These are phyloP conservation scores for Gymnobelideus leadbeateri DNA, from an alignment of 2,113 vertebrate genomes.

Conservation along the genomic window DNA sequence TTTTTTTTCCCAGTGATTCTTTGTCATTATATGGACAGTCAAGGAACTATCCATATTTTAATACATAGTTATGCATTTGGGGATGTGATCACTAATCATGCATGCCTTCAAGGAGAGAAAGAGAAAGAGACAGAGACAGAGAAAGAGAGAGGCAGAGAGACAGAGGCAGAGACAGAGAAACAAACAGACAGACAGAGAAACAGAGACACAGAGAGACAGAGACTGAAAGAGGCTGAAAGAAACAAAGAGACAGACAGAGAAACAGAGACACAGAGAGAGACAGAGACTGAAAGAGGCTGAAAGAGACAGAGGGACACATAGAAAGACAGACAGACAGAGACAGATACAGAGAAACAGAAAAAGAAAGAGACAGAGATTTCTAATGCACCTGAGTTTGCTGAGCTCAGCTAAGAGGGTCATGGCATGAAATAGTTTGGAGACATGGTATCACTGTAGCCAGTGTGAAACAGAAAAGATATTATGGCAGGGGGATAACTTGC, in stretches of 20 bases:
- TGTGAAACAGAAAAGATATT: conserved; percentile 15
- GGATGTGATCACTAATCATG: not conserved
- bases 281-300: not conserved
- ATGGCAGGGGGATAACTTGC: not conserved
- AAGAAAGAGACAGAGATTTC: not conserved
- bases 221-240: not conserved
- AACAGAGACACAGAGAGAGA: no score
- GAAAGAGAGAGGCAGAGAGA: no score
- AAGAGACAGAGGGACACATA: not conserved
- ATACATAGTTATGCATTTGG: not conserved
- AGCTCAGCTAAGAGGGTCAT: not conserved
- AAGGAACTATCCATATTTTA: not conserved
- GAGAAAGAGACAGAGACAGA: no score
- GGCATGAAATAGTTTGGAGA: not conserved
- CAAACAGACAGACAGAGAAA: not conserved
- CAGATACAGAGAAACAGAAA: no score
- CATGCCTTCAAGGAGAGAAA: not conserved
- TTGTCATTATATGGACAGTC: not conserved
- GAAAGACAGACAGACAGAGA: no score
- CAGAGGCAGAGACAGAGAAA: not conserved
- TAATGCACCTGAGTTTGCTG: not conserved
- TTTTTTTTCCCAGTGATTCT: no score
- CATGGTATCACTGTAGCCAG: conserved; percentile 1
- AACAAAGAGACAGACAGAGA: no score
- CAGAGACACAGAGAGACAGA: no score